Conservation (phyloP, 2,888 invertebrate species). For the Drosophila austrosaltans region DNA sequence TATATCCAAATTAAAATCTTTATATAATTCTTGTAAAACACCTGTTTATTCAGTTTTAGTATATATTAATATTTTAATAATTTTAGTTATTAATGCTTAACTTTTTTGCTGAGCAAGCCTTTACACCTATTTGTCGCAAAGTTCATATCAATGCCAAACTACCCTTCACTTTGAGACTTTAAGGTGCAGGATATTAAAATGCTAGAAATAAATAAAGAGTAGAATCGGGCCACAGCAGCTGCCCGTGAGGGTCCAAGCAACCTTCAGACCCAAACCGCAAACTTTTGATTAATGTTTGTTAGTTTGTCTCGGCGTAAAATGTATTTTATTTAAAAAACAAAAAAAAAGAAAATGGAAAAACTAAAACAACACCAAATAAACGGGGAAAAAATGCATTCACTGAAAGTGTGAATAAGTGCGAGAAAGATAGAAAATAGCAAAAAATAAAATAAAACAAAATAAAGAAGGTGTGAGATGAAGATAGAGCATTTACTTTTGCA, state of each 20-base stretch:
- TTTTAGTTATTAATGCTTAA: too few relatives aligned
- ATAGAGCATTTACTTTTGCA: slow-evolving; percentile 2
- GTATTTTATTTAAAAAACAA: slow-evolving; percentile 74
- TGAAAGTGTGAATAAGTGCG: slow-evolving; percentile 13
- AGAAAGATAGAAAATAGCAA: background rate
- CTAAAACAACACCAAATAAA: slow-evolving; percentile 31
- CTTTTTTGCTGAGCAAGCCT: too few relatives aligned
- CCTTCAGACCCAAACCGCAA: slow-evolving; percentile 63
- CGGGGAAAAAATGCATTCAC: slow-evolving; percentile 26
- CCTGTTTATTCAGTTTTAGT: too few relatives aligned
- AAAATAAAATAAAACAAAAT: too few relatives aligned
- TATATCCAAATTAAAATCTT: too few relatives aligned
- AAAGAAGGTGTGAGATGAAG: background rate
- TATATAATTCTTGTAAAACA: too few relatives aligned
- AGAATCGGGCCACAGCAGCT: slow-evolving; percentile 8
- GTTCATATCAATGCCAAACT: background rate
- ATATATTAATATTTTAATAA: too few relatives aligned
- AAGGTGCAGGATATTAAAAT: background rate
- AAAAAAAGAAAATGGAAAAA: slow-evolving; percentile 14
- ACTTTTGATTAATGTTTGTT: slow-evolving; percentile 75
- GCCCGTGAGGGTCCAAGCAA: slow-evolving; percentile 44
- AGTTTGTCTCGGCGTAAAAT: slow-evolving; percentile 69
- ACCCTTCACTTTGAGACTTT: background rate
- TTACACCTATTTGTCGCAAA: too few relatives aligned
- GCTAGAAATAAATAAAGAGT: background rate